Base-by-base conservation (phyloP, 2,113 vertebrate species). In the Pseudonaja textilis region DNA sequence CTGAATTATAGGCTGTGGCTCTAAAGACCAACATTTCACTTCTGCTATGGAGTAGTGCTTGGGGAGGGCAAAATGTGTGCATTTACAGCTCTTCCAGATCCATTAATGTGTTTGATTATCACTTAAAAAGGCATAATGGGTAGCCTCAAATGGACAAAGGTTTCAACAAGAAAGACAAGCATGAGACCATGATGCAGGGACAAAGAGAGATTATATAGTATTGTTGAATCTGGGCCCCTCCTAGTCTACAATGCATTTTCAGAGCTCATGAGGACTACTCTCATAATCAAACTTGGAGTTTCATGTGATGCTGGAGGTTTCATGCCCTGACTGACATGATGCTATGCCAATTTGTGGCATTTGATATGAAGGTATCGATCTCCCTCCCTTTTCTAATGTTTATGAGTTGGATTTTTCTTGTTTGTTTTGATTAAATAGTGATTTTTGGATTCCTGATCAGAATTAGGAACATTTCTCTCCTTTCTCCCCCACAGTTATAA, bases 21-120 rank as follows among this genome's bases (percentile, higher is more conserved):
- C 90, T 52, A 61, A 95, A 91, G 47, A 89, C 11, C 93, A 26
- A 64, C 93, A n/a, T 91, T 94, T 93, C 7, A 74, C 91, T 91
- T 29, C 64, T 88, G 52, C 91, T 2, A 0, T 47, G 20, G 89
- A 54, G 9, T 93, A 61, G 55, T 39, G 22, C 85, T 2, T 93
- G n/a, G 29, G 47, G 34, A 42, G 64, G 29, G 74, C 92, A 50
- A 39, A 59, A 42, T 42, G 42, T 3, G 1, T 61, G 52, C 34
- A 47, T 56, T 81, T 29, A 69, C 39, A 86, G 9, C 39, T 81
- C 81, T 94, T 89, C 54, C 88, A 94, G 50, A 45, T 94, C 61
- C 39, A 4, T 54, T 90, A 88, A 0, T 0, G 0, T 90, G 23
- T 86, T 0, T 93, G 11, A 92, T 42, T 52, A 87, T 85, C 29